Evolutionary conservation across 2,113 vertebrate species (phyloP), one percentile per base, ranked within the genome.

Genomic region (Anguilla japonica): DNA sequence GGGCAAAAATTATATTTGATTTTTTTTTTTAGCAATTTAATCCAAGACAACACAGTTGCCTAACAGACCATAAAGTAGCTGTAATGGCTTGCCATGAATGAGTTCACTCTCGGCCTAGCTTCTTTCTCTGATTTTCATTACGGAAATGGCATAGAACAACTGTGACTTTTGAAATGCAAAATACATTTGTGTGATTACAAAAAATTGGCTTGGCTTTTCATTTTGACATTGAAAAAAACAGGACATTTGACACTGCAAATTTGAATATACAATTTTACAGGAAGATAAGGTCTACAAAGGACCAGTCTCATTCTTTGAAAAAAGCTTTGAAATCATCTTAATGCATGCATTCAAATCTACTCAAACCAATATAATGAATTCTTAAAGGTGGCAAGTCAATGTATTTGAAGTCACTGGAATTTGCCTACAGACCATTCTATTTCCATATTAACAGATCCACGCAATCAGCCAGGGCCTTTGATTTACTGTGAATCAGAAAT

Each of bases 241-340:
- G 57, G 60, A 67, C 20, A 26, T 67, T 67, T 8, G 26, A 75
- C 71, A 34, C 26, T 75, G 71, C 71, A 34, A 75, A 75, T 75
- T 75, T 22, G 71, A 75, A 75, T 75, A 75, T 75, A 75, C 26
- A 75, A 34, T 75, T 75, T 75, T 75, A 34, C 71, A 75, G 9
- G 71, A 75, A 34, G 71, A 75, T 75, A 75, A 75, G n/a, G 6
- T 34, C 71, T 75, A 75, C 71, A 75, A 75, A 75, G 71, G 60
- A 26, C 60, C 60, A 67, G 60, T 67, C 60, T 67, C 71, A n/a
- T 75, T 29, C 26, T 13, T 75, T 34, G 5, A 29, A 34, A 34
- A 75, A 75, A 75, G 71, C 71, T 75, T 29, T 34, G n/a, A 34
- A 75, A 75, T 34, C 26, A 29, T 29, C 71, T 75, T 75, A 29